Percentiles rank a stretch among this genome's conserved stretches.
Evolutionary conservation across 1,140 invertebrate genomes (phyloP).

Genomic region (Calosoma granatense): DNA sequence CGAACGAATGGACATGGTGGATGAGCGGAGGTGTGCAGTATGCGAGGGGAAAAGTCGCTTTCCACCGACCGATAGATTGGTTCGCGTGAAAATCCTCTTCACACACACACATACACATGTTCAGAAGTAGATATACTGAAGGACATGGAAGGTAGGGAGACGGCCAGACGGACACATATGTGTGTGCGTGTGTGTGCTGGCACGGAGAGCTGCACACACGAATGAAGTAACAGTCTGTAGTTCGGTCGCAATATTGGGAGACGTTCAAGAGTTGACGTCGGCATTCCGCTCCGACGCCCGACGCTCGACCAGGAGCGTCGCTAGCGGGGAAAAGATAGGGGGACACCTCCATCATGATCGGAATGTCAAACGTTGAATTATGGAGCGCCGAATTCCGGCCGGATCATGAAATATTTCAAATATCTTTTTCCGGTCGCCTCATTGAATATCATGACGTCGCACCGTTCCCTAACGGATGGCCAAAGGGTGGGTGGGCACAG

Average conservation of each 20-base stretch:
- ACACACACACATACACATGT: neutral
- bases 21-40: too few species aligned
- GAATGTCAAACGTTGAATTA: slow-evolving; percentile 17
- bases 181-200: neutral
- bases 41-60: too few species aligned
- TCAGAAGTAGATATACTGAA: neutral
- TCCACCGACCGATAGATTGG: too few species aligned
- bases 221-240: too few species aligned
- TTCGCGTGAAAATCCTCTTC: neutral
- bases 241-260: neutral
- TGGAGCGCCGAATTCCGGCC: slow-evolving; percentile 15
- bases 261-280: neutral
- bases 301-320: neutral
- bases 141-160: too few species aligned
- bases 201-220: too few species aligned
- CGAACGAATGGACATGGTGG: too few species aligned
- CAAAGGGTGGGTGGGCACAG: neutral
- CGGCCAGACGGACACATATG: too few species aligned
- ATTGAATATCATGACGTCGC: slow-evolving; percentile 17
- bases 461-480: neutral
- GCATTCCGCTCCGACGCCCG: neutral
- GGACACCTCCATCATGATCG: slow-evolving; percentile 12
- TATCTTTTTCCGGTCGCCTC: slow-evolving; percentile 19
- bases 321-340: neutral
- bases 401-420: slow-evolving; percentile 17